Evolutionary conservation across 1,140 invertebrate species (phyloP).

Genomic region (Apolygus lucorum): DNA sequence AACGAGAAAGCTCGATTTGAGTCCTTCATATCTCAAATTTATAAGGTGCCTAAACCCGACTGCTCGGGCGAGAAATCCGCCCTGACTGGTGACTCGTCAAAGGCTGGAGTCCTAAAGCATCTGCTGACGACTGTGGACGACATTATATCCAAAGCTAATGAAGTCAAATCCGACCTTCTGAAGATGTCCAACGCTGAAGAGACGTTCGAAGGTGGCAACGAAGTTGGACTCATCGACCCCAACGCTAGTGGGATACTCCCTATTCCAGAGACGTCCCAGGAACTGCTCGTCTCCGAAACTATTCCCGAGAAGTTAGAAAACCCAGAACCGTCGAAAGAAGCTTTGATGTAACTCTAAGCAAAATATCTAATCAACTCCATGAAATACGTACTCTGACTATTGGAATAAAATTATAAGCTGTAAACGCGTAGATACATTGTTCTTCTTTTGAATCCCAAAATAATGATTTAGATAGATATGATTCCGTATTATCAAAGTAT

Average conservation of each 20-base stretch:
- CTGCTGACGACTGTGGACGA: not conserved
- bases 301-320: no score
- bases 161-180: not conserved
- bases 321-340: no score
- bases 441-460: no score
- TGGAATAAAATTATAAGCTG: no score
- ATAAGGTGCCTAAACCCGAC: not conserved
- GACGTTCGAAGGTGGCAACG: not conserved
- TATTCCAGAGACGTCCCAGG: no score
- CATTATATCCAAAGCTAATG: not conserved
- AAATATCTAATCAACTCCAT: no score
- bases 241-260: not conserved
- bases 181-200: not conserved
- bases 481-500: no score
- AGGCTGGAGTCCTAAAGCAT: not conserved
- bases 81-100: not conserved
- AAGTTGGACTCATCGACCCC: not conserved
- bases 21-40: constrained; percentile 6
- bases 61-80: not conserved
- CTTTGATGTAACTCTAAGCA: no score
- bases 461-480: no score
- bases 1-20: constrained; percentile 1
- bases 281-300: no score
- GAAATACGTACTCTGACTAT: no score
- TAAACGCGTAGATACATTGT: no score